A percentile compares a stretch with the other conserved stretches of the same genome.
phyloP scores from a whole-genome alignment of 1,140 invertebrate species.

The Plodia interpunctella region DNA sequence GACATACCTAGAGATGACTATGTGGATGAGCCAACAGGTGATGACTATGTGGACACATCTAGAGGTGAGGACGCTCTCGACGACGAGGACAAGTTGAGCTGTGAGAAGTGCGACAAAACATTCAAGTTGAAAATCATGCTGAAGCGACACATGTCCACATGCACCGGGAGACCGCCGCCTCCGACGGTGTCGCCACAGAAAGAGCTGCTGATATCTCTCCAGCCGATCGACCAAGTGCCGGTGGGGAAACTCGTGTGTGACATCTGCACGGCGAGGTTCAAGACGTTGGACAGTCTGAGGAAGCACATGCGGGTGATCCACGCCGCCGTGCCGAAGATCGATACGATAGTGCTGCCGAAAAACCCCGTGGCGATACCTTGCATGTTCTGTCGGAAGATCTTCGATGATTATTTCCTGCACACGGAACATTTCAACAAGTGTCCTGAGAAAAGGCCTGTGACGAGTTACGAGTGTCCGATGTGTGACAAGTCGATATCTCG shows the following conservation, averaged over 20 bases:
- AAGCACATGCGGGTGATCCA: slow-evolving; percentile 60
- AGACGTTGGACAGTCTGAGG: slow-evolving; percentile 47
- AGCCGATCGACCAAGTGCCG: slow-evolving; percentile 43
- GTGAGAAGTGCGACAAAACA: slow-evolving; percentile 60
- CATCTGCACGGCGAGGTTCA: slow-evolving; percentile 50
- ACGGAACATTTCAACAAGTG: slow-evolving; percentile 48
- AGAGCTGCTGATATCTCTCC: slow-evolving; percentile 46
- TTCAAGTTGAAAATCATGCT: slow-evolving; percentile 70
- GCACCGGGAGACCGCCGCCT: slow-evolving; percentile 16
- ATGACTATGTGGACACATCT: no score
- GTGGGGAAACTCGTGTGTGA: slow-evolving; percentile 35
- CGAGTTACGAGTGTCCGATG: slow-evolving; percentile 40
- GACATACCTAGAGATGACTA: slow-evolving; percentile 22
- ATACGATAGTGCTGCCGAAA: slow-evolving; percentile 15
- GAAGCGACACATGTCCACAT: slow-evolving; percentile 46
- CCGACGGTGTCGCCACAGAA: slow-evolving; percentile 30
- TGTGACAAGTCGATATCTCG: slow-evolving; percentile 35
- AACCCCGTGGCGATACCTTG: slow-evolving; percentile 42
- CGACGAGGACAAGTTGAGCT: slow-evolving; percentile 50
- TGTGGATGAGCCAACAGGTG: no score
- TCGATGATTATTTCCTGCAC: slow-evolving; percentile 48
- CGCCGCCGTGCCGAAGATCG: slow-evolving; percentile 45
- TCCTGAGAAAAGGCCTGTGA: slow-evolving; percentile 28
- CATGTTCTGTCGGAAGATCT: slow-evolving; percentile 44
- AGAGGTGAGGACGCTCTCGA: slow-evolving; percentile 44